A percentile compares a stretch with the other conserved stretches of the same genome.
Evolutionary conservation across 2,888 invertebrate genomes (phyloP).

Genomic region (Heliconius hortense): DNA sequence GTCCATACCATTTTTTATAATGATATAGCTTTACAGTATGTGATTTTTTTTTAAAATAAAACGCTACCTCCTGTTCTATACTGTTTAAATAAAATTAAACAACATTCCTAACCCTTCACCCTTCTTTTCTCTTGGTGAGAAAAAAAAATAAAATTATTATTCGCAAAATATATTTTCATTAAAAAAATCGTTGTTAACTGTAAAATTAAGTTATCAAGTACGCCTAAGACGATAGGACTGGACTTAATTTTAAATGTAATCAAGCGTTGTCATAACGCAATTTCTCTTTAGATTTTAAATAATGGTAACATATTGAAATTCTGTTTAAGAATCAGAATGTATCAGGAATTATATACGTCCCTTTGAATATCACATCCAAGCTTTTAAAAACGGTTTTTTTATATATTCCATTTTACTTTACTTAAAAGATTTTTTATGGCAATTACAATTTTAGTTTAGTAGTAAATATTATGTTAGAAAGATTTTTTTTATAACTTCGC

Average conservation of each 20-base stretch:
- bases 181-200: neutral
- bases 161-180: neutral
- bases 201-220: conserved; percentile 11
- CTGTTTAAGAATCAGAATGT: neutral
- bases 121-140: too few relatives aligned
- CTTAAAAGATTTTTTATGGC: neutral
- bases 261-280: conserved; percentile 17
- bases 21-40: too few relatives aligned
- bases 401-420: neutral
- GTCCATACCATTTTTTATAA: too few relatives aligned
- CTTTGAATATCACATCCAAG: neutral
- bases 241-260: conserved; percentile 11
- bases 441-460: neutral
- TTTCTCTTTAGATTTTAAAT: conserved; percentile 8
- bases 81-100: neutral
- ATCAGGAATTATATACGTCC: neutral
- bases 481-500: neutral
- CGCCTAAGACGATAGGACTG: conserved; percentile 10
- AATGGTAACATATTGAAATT: conserved; percentile 12
- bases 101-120: neutral
- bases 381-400: neutral
- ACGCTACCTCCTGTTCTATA: neutral
- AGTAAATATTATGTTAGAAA: neutral
- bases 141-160: neutral
- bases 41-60: neutral